phyloP scores from a whole-genome alignment of 1,140 invertebrate species.

The Philopotamus ludificatus region DNA sequence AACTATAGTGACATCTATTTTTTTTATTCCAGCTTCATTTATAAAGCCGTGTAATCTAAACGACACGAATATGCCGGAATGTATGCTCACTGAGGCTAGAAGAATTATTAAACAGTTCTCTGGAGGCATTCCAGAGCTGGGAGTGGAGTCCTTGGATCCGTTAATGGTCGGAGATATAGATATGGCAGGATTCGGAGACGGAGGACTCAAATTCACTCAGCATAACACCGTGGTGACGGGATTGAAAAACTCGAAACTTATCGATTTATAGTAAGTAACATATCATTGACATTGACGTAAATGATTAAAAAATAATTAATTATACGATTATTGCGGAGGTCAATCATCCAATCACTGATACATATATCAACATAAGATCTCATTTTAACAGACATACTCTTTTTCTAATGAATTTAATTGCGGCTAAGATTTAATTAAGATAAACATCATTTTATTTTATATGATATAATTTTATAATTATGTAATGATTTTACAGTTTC shows the following conservation, averaged over 20 bases:
- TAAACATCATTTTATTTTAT: neutral
- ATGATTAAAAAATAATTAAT: neutral
- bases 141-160: conserved; percentile 59
- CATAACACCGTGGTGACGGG: conserved; percentile 7
- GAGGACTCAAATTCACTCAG: neutral
- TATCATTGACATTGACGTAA: neutral
- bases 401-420: neutral
- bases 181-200: neutral
- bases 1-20: conserved; percentile 1
- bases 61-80: conserved; percentile 47
- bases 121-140: conserved; percentile 56
- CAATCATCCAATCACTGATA: neutral
- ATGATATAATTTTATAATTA: neutral
- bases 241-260: conserved; percentile 6
- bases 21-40: conserved; percentile 46
- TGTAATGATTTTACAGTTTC: conserved; percentile 46
- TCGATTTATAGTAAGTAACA: conserved; percentile 4
- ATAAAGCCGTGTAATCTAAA: conserved; percentile 47
- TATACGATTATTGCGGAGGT: neutral
- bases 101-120: conserved; percentile 50
- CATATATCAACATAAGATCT: neutral
- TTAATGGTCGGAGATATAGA: conserved; percentile 46
- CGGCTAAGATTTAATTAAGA: neutral
- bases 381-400: neutral
- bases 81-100: conserved; percentile 48